Percentiles rank a stretch among this genome's conserved stretches.
These are phyloP conservation scores for Zophobas morio DNA, from an alignment of 1,140 invertebrate genomes.

Conservation along the genomic window DNA sequence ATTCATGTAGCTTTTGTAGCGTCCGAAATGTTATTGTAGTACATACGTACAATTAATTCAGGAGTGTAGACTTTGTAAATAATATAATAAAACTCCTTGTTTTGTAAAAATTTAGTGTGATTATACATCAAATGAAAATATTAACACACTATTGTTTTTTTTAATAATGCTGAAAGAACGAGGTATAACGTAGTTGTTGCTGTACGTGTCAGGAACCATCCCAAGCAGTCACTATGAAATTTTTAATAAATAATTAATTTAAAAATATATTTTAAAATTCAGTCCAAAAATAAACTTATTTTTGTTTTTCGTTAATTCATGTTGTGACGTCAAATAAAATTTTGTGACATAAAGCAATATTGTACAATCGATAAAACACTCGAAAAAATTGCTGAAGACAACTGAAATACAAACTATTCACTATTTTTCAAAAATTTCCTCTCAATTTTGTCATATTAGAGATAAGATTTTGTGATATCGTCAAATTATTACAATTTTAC, in stretches of 20 bases:
- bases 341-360: no score
- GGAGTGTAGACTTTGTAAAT: conserved; percentile 40
- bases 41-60: conserved; percentile 20
- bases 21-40: conserved; percentile 44
- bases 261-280: not conserved
- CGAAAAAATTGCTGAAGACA: no score
- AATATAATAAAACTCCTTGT: conserved; percentile 7
- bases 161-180: conserved; percentile 44
- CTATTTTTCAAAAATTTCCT: no score
- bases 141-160: conserved; percentile 1
- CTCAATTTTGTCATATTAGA: no score
- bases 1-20: conserved; percentile 47
- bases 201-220: not conserved
- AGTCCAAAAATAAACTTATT: no score
- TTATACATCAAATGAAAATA: conserved; percentile 49
- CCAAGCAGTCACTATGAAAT: not conserved
- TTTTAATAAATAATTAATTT: no score
- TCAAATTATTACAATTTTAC: no score
- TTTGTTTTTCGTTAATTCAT: no score
- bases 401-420: no score
- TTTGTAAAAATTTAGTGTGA: conserved; percentile 14
- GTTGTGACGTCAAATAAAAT: no score
- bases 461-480: no score
- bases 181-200: conserved; percentile 1
- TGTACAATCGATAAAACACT: no score